Base-by-base conservation (phyloP, 2,888 invertebrate genomes). In the Rosalia funebris region DNA sequence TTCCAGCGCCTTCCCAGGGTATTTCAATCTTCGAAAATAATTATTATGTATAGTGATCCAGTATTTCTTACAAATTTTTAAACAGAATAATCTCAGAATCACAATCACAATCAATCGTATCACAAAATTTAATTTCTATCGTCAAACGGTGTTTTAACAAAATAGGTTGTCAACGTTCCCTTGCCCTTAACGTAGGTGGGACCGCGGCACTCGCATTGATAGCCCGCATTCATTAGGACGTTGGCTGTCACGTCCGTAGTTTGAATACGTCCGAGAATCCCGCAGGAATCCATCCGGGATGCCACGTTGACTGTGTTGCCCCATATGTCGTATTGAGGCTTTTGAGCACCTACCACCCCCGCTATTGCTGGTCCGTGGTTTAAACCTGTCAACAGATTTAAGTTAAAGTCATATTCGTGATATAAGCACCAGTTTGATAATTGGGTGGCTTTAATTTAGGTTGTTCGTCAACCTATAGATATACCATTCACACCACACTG, bases 261-360 rank as follows among this genome's bases (percentile, higher is more conserved):
- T 81, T 96, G 95, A 65, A 96, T 88, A 58, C 88, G 85, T 14
- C 93, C 94, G 88, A 95, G 91, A 63, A 91, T 87, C 0, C 98
- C 97, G 63, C 95, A 96, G 64, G 95, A 96, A 82, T 98, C 98
- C 98, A 98, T 98, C 46, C 98, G 84, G 2, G 95, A 96, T 0
- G 98, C 97, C 9, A 98, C 95, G 79, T 98, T 98, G 11, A 98
- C 98, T 0, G 98, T 97, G 82, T 98, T 97, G 10, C 98, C 96
- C 98, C 98, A 98, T 72, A 98, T 98, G 79, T 98, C 98, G 82
- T 97, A 98, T 82, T 98, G 97, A 0, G 98, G 98, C 78, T 98
- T 98, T 80, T 97, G 95, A 0, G 97, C 97, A 0, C 97, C 97
- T 16, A 98, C 95, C 12, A 98, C 97, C 0, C 97, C 98, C 0